phyloP scores from a whole-genome alignment of 2,797 vertebrate genomes.

The Sarcoramphus papa region DNA sequence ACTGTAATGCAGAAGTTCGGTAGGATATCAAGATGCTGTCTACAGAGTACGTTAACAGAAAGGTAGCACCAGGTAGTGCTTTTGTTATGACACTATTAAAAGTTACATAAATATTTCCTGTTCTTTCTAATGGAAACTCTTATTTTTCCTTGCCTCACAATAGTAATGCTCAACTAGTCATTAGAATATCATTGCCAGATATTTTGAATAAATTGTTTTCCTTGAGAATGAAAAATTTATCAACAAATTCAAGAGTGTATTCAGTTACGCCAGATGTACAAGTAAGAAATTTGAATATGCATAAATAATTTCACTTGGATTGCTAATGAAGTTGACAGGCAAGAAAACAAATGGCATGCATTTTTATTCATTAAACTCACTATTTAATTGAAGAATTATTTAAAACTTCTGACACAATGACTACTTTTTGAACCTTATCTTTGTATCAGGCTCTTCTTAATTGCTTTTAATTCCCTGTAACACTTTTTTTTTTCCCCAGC shows the following conservation, averaged over 20 bases:
- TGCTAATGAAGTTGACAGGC: slow-evolving; percentile 70
- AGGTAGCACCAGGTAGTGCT: not conserved
- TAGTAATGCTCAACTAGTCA: slow-evolving; percentile 42
- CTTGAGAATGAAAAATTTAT: slow-evolving; percentile 41
- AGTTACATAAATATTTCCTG: slow-evolving; percentile 15
- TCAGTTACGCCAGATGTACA: slow-evolving; percentile 67
- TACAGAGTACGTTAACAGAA: not conserved
- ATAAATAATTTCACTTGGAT: slow-evolving; percentile 65
- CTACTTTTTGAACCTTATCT: slow-evolving; percentile 37
- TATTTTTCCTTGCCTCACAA: slow-evolving; percentile 36
- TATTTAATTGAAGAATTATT: slow-evolving; percentile 61
- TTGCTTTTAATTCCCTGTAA: slow-evolving; percentile 40
- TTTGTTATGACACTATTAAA: slow-evolving; percentile 24
- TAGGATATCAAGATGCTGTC: not conserved
- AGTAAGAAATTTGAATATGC: slow-evolving; percentile 65
- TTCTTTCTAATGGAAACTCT: not conserved
- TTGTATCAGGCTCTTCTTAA: slow-evolving; percentile 27
- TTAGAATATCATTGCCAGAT: slow-evolving; percentile 60
- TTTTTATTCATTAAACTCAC: slow-evolving; percentile 62
- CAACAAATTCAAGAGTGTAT: slow-evolving; percentile 63
- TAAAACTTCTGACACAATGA: slow-evolving; percentile 38
- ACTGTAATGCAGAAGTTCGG: not conserved
- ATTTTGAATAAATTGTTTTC: slow-evolving; percentile 67
- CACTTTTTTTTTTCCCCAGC: not conserved
- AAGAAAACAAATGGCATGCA: slow-evolving; percentile 51